Percentiles rank a stretch among this genome's conserved stretches.
phyloP scores from a whole-genome alignment of 2,888 invertebrate genomes.

The Pseudanteris insignis region DNA sequence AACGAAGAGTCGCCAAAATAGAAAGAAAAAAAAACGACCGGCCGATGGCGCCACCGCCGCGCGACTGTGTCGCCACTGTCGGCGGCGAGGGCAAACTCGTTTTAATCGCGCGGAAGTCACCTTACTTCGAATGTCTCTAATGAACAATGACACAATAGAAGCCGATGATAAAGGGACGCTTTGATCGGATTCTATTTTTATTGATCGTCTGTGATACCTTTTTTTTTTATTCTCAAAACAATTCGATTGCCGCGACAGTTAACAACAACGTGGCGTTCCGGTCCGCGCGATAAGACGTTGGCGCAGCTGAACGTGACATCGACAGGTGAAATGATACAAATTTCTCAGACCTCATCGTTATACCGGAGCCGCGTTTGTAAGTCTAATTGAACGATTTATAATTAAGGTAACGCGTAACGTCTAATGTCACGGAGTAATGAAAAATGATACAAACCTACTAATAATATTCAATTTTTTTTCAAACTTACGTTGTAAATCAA shows the following conservation, averaged over 20 bases:
- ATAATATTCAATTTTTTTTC: too few relatives aligned
- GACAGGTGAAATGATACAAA: conserved; percentile 24
- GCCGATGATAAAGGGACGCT: conserved; percentile 17
- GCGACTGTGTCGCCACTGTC: conserved; percentile 59
- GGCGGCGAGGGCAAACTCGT: conserved; percentile 47
- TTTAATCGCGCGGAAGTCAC: conserved; percentile 12
- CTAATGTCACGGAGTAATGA: too few relatives aligned
- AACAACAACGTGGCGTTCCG: too few relatives aligned
- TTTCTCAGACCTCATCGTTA: conserved; percentile 34
- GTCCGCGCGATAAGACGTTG: conserved; percentile 27
- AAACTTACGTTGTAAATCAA: too few relatives aligned
- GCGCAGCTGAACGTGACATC: conserved; percentile 13
- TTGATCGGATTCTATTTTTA: conserved; percentile 32
- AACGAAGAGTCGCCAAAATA: too few relatives aligned
- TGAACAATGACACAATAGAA: conserved; percentile 35
- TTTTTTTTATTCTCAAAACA: not conserved
- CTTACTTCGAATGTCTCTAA: conserved; percentile 12
- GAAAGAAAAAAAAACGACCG: conserved; percentile 40
- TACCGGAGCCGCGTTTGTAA: conserved; percentile 36
- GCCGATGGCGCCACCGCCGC: conserved; percentile 47
- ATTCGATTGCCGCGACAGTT: too few relatives aligned
- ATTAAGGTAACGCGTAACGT: conserved; percentile 9
- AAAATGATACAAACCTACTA: too few relatives aligned
- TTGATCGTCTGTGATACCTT: conserved; percentile 40
- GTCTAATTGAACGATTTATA: conserved; percentile 29